Conservation (phyloP, 2,888 invertebrate species). For the Lobophora halterata region DNA sequence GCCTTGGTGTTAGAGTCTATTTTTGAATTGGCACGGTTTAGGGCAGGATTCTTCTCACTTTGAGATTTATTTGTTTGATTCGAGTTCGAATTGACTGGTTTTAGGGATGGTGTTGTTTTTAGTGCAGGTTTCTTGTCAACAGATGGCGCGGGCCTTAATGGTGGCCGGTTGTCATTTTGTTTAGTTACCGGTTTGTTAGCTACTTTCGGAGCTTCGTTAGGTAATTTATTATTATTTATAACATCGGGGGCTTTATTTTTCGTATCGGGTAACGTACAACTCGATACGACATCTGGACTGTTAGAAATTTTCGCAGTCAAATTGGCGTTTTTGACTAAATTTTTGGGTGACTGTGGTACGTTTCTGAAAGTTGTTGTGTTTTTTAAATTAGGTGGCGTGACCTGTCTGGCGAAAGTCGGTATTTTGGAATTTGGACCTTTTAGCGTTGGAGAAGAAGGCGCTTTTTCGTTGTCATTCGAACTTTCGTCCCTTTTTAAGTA, state of each 20-base stretch:
- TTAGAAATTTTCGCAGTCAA: constrained; percentile 69
- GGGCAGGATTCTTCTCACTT: constrained; percentile 53
- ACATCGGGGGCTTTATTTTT: constrained; percentile 83
- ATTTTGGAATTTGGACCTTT: constrained; percentile 70
- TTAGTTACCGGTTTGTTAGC: constrained; percentile 66
- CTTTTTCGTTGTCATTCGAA: constrained; percentile 53
- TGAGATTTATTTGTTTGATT: constrained; percentile 49
- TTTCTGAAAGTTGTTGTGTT: constrained; percentile 66
- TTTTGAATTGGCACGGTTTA: constrained; percentile 61
- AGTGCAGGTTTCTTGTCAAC: constrained; percentile 63
- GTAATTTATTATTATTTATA: constrained; percentile 76
- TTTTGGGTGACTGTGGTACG: constrained; percentile 67
- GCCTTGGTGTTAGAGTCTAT: constrained; percentile 62
- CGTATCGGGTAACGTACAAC: constrained; percentile 80
- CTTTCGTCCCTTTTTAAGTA: constrained; percentile 51
- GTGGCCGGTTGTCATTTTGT: constrained; percentile 63
- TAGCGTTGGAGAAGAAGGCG: constrained; percentile 64
- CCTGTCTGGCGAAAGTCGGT: constrained; percentile 68
- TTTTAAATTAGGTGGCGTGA: constrained; percentile 75
- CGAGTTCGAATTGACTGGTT: constrained; percentile 51
- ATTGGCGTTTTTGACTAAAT: constrained; percentile 48
- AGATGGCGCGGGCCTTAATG: constrained; percentile 57
- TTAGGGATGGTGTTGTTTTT: constrained; percentile 52
- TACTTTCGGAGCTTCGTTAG: constrained; percentile 69
- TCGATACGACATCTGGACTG: constrained; percentile 87